Base-by-base conservation (phyloP, 2,888 invertebrate species). In the Apamea epomidion region DNA sequence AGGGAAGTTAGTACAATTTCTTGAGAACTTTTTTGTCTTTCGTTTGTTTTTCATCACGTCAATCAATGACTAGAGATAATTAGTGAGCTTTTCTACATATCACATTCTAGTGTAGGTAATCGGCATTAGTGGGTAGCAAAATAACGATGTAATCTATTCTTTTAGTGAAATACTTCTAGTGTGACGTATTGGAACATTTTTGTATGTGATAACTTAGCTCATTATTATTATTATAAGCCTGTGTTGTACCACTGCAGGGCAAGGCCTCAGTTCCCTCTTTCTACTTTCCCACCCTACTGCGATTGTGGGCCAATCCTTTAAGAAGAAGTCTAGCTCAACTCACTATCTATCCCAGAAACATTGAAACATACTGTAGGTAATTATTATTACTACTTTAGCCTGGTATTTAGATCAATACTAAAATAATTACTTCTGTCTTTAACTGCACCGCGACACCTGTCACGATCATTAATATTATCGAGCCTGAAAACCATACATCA, bases 401-500 rank as follows among this genome's bases (percentile, higher is more conserved):
- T 16, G 1, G 10, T 58, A 67, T 58, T 32, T 29, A 74, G 7
- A 29, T 76, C 14, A 64, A 2, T 54, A 25, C 16, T 37, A 67
- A 75, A 62, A 74, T 80, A 16, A 69, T 76, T 72, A 60, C 25
- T 64, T 62, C 21, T 51, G 54, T 21, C 1, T 54, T 32, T 54
- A 58, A 64, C 62, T 37, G 14, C 48, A 58, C 29, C n/a, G 45
- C 72, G 80, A 81, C 78, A 85, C 37, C 76, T 68, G 75, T 73
- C 76, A 45, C 6, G 60, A 80, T 64, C 80, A 86, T 88, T 81
- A 76, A 87, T 84, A 79, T 82, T 74, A 80, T 78, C 68, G 48
- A 68, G 79, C 77, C 90, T 92, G 86, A 90, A 89, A 90, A 80
- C 74, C 88, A 91, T 91, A 89, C 85, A 91, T 92, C 90, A 92